These are phyloP conservation scores for Lepus americanus DNA, from an alignment of 2,113 vertebrate genomes.

Conservation along the genomic window DNA sequence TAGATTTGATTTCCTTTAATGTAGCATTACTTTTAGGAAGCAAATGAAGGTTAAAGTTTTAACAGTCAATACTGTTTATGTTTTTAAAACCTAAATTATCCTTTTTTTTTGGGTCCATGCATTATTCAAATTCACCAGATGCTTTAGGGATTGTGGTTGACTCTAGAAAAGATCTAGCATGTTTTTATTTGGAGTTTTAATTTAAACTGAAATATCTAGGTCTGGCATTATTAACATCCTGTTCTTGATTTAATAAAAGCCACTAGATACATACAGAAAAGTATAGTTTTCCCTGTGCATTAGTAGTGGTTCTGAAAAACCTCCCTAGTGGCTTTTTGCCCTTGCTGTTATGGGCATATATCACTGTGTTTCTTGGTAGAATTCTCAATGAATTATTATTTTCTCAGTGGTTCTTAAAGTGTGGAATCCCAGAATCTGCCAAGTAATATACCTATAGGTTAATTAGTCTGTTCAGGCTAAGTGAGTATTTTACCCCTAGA, in stretches of 20 bases:
- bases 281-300: slow-evolving; percentile 34
- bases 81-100: slow-evolving; percentile 76
- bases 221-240: slow-evolving; percentile 79
- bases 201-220: slow-evolving; percentile 86
- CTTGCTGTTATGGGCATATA: slow-evolving; percentile 53
- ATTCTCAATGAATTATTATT: slow-evolving; percentile 55
- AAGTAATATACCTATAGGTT: background rate
- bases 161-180: slow-evolving; percentile 81
- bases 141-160: slow-evolving; percentile 80
- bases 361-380: slow-evolving; percentile 44
- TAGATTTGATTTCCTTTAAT: slow-evolving; percentile 69
- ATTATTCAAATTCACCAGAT: slow-evolving; percentile 86
- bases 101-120: slow-evolving; percentile 55
- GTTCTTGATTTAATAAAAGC: slow-evolving; percentile 71
- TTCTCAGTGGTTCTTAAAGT: slow-evolving; percentile 56
- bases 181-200: slow-evolving; percentile 80
- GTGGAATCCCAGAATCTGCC: background rate
- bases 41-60: slow-evolving; percentile 71
- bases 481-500: background rate
- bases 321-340: slow-evolving; percentile 63
- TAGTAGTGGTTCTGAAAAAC: slow-evolving; percentile 52
- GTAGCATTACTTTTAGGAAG: slow-evolving; percentile 39
- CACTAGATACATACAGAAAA: slow-evolving; percentile 65
- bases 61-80: slow-evolving; percentile 61
- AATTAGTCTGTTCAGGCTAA: slow-evolving; percentile 36